Base-by-base conservation (phyloP, 2,888 invertebrate genomes). In the Amphipoea oculea region DNA sequence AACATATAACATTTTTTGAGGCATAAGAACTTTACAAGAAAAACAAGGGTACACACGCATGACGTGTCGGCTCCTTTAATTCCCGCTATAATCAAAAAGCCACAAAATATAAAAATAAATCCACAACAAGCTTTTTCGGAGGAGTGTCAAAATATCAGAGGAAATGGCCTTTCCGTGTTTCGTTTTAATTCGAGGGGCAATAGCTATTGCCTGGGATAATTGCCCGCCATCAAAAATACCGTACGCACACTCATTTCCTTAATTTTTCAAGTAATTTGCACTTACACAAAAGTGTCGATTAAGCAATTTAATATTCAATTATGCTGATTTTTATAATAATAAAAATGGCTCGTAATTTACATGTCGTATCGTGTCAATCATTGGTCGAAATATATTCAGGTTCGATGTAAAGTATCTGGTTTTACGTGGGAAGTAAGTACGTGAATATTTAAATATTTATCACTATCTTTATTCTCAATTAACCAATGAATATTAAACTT, bases 121-220 rank as follows among this genome's bases (percentile, higher is more conserved):
- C 42, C 62, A 76, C 12, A 73, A 57, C 60, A 69, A 76, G 40
- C n/a, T 76, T 81, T 76, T 79, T 78, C 71, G 74, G 67, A 74
- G 73, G 77, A 84, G 84, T 88, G 86, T 78, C 72, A 89, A 85
- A 89, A 88, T 85, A 82, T 82, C 80, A 82, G 80, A 87, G 89
- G 90, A 92, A 89, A 87, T 88, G 84, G 86, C 87, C 84, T 84
- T 89, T 90, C 84, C 90, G 87, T 90, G 90, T 89, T 88, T 85
- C 81, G 67, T 81, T 86, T 88, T 88, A 88, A 89, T 89, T 89
- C 85, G 78, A 85, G 78, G 83, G 79, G 80, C 80, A 80, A 86
- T 82, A 86, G 87, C 89, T 76, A 89, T 86, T 80, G 76, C 82
- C 76, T 78, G 82, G 77, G 66, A 73, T 84, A 92, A 92, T 90